phyloP scores from a whole-genome alignment of 2,888 invertebrate genomes.

The Philaethria dido region DNA sequence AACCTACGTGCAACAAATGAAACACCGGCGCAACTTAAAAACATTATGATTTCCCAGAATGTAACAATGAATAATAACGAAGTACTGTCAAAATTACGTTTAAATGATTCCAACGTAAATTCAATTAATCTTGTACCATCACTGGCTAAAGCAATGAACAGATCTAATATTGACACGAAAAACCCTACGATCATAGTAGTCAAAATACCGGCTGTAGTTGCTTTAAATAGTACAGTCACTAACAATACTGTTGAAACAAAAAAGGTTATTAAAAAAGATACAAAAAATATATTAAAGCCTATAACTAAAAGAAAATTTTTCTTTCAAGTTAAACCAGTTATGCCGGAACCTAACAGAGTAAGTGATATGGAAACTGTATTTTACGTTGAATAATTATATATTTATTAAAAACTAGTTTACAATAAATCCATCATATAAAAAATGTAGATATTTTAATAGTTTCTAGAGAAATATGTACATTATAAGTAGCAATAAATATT shows the following conservation, averaged over 20 bases:
- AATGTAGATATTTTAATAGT: neutral
- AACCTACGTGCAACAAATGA: neutral
- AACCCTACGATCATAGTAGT: neutral
- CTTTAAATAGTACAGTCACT: neutral
- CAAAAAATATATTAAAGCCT: conserved; percentile 30
- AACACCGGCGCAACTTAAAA: neutral
- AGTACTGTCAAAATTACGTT: conserved; percentile 4
- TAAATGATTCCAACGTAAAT: neutral
- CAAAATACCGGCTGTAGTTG: neutral
- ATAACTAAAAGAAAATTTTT: conserved; percentile 39
- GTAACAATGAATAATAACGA: neutral
- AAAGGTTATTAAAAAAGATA: neutral
- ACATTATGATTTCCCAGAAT: neutral
- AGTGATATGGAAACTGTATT: conserved; percentile 33
- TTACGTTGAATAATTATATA: conserved; percentile 29
- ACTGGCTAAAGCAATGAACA: neutral
- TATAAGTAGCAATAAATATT: neutral
- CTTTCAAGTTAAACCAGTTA: conserved; percentile 38
- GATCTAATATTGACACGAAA: conserved; percentile 3
- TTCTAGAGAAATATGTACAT: neutral
- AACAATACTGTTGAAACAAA: neutral
- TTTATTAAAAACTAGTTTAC: neutral
- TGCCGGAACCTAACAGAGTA: conserved; percentile 21
- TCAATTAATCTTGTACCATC: conserved; percentile 1
- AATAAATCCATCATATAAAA: neutral